phyloP scores from a whole-genome alignment of 2,113 vertebrate genomes.

The Boulengeromyrus knoepffleri region DNA sequence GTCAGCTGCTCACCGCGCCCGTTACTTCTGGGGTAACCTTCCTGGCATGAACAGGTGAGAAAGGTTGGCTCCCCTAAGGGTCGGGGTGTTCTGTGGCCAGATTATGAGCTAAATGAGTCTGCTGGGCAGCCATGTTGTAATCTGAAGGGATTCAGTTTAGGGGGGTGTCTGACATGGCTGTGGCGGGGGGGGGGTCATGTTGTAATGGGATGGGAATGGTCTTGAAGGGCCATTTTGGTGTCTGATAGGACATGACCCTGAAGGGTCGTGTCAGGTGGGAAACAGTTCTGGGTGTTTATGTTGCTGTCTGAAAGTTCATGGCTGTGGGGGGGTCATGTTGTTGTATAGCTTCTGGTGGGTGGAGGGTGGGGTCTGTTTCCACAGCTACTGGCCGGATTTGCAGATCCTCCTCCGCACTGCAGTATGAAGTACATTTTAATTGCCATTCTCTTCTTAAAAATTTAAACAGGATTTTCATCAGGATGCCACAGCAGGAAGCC shows the following conservation, averaged over 20 bases:
- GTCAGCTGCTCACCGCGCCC: constrained; percentile 88
- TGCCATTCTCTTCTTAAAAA: neutral
- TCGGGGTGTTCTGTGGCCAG: neutral
- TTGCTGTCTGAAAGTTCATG: neutral
- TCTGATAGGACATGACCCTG: neutral
- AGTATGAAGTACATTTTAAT: neutral
- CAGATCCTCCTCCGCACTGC: neutral
- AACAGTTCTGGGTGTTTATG: neutral
- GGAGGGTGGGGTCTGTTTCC: neutral
- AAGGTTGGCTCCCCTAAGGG: neutral
- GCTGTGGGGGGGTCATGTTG: neutral
- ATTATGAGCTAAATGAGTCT: neutral
- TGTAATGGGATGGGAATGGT: neutral
- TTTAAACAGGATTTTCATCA: neutral
- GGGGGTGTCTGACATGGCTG: neutral
- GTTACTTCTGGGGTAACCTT: constrained; percentile 97
- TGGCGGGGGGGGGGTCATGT: neutral
- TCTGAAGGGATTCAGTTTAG: neutral
- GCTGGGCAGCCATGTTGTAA: neutral
- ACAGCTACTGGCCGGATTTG: neutral
- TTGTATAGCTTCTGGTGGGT: neutral
- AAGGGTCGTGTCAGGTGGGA: no score
- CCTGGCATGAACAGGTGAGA: constrained; percentile 86
- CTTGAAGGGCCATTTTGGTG: neutral
- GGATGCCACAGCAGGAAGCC: neutral